Conservation (phyloP, 2,888 invertebrate species). For the Sphecodes monilicornis region DNA sequence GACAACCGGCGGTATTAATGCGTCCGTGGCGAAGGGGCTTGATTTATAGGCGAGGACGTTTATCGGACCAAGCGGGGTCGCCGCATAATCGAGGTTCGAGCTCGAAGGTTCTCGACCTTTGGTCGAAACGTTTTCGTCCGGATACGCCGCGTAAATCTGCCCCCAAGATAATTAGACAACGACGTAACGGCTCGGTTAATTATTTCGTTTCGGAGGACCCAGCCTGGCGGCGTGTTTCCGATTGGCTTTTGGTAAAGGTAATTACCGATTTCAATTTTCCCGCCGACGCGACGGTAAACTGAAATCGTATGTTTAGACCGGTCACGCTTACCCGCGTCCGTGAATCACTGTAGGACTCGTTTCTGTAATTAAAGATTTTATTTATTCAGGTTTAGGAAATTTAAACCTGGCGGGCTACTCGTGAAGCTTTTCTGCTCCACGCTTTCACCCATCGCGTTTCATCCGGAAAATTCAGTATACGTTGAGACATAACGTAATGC, state of each 20-base stretch:
- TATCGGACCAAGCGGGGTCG: constrained; percentile 4
- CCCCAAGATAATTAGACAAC: constrained; percentile 20
- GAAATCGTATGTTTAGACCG: neutral
- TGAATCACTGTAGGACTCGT: neutral
- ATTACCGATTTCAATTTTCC: constrained; percentile 16
- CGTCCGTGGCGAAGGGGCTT: constrained; percentile 18
- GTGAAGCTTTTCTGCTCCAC: neutral
- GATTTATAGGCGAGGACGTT: constrained; percentile 25
- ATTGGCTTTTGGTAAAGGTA: neutral
- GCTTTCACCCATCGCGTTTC: too few species aligned
- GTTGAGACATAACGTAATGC: too few species aligned
- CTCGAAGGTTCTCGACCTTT: neutral
- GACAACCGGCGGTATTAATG: constrained; percentile 20
- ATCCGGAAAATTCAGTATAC: neutral
- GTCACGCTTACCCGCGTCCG: neutral
- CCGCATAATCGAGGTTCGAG: neutral
- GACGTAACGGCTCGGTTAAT: constrained; percentile 16
- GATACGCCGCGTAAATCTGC: constrained; percentile 8
- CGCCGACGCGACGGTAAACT: neutral
- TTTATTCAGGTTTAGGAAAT: neutral
- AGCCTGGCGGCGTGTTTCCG: neutral
- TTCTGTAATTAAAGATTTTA: neutral
- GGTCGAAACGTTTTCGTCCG: neutral
- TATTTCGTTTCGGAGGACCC: constrained; percentile 2
- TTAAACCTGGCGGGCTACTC: neutral